Base-by-base conservation (phyloP, 2,888 invertebrate species). In the Rotaria sp. region DNA sequence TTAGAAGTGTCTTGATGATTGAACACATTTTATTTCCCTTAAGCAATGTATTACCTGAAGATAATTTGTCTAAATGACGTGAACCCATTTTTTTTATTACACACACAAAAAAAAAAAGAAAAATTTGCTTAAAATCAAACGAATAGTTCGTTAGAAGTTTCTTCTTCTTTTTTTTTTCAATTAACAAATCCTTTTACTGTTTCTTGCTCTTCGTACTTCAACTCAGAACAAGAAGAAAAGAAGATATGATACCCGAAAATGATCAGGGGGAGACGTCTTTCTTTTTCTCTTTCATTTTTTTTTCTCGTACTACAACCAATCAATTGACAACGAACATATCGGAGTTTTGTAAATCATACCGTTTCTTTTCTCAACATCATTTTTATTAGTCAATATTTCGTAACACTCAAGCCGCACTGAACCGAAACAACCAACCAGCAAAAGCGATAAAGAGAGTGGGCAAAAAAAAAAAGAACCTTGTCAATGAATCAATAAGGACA, bases 101-200 rank as follows among this genome's bases (percentile, higher is more conserved):
- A 45, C 8, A 8, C 8, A 45, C 45, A 50, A 50, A 2, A 50
- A 18, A 50, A 45, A 26, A 24, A 80, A 41, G 26, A 45, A 7
- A 10, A 52, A 52, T 5, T 52, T 5, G 50, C 38, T 80, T 38
- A 30, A 26, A 45, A 80, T 30, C 8, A 38, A n/a, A 80, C n/a
- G 45, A n/a, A 45, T 21, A 38, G 45, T 45, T 38, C 18, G 67
- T 35, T 35, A 21, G 7, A 67, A 15, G 15, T 67, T 50, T 50
- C 50, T 15, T 50, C 50, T 50, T 50, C 30, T 59, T 26, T 38
- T 84, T 84, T 84, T 26, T 30, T 67, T 18, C 10, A 74, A 45
- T 80, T 80, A 80, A 80, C 45, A 80, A 80, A 80, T 80, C 80
- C 80, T 80, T 75, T 67, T 35, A 35, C 67, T 67, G 45, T n/a